phyloP scores from a whole-genome alignment of 2,797 vertebrate genomes.

The Champsocephalus esox region DNA sequence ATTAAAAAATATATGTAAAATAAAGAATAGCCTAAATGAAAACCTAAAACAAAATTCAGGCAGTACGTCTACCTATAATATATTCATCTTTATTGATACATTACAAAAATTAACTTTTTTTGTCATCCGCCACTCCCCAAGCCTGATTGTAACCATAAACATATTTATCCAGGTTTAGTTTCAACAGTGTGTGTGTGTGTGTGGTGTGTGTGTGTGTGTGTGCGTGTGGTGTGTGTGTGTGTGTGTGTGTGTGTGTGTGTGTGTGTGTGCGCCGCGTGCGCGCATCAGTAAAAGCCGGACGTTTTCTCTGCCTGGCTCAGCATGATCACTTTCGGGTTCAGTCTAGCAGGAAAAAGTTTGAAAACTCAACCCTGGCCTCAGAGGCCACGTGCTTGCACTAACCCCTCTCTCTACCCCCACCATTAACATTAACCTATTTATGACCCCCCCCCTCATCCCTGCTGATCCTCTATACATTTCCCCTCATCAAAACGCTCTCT shows the following conservation, averaged over 20 bases:
- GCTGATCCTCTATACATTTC: conserved; percentile 50
- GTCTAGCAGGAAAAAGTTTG: conserved; percentile 55
- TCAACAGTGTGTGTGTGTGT: too few species aligned
- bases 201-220: too few species aligned
- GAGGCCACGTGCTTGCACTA: conserved; percentile 32
- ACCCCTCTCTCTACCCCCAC: conserved; percentile 8
- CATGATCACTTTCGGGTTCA: conserved; percentile 60
- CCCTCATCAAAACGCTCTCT: conserved; percentile 38
- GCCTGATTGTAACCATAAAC: too few species aligned
- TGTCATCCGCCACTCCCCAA: too few species aligned
- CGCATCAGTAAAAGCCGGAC: conserved; percentile 22
- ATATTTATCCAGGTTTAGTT: too few species aligned
- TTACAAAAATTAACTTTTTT: too few species aligned
- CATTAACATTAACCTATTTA: conserved; percentile 45
- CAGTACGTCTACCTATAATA: too few species aligned
- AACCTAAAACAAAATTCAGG: too few species aligned
- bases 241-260: not conserved
- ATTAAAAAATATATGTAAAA: too few species aligned
- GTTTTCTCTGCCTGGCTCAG: conserved; percentile 43
- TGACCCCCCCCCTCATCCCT: conserved; percentile 21
- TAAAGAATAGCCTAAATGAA: too few species aligned
- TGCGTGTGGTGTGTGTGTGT: too few species aligned
- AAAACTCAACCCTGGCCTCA: conserved; percentile 54
- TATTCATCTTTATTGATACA: too few species aligned
- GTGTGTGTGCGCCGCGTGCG: conserved; percentile 3